A percentile compares a stretch with the other conserved stretches of the same genome.
phyloP scores from a whole-genome alignment of 2,797 vertebrate genomes.

The Sebastes miniatus region DNA sequence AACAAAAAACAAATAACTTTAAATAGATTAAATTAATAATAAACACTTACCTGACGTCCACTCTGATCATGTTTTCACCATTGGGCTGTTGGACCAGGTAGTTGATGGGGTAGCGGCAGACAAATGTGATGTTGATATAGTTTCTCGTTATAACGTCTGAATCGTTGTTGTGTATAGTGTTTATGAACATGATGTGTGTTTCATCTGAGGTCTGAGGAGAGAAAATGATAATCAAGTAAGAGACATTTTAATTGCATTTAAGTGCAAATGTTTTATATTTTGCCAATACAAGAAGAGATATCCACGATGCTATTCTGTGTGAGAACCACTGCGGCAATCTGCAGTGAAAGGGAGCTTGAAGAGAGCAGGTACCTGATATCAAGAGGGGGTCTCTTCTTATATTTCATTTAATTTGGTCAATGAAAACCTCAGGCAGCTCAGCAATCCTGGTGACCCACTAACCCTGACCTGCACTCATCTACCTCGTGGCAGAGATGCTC shows the following conservation, averaged over 20 bases:
- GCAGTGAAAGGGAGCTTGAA: background rate
- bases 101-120: slow-evolving; percentile 84
- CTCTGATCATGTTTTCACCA: slow-evolving; percentile 79
- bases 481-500: background rate
- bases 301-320: background rate
- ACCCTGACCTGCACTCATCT: background rate
- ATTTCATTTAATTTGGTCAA: background rate
- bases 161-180: slow-evolving; percentile 84
- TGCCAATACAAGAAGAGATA: background rate
- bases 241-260: background rate
- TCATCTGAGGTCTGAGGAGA: slow-evolving; percentile 76
- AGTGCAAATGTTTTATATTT: background rate
- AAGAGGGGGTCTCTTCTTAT: background rate
- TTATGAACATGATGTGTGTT: slow-evolving; percentile 82
- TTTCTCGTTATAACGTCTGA: slow-evolving; percentile 79
- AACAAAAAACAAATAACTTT: background rate
- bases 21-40: background rate
- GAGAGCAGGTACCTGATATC: background rate
- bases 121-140: slow-evolving; percentile 84
- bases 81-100: slow-evolving; percentile 83
- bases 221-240: background rate
- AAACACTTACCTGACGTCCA: slow-evolving; percentile 74
- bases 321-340: background rate
- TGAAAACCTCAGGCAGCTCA: background rate
- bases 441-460: background rate